Percentiles rank a stretch among this genome's conserved stretches.
phyloP scores from a whole-genome alignment of 1,140 invertebrate species.

The Drosophila ohnishii region DNA sequence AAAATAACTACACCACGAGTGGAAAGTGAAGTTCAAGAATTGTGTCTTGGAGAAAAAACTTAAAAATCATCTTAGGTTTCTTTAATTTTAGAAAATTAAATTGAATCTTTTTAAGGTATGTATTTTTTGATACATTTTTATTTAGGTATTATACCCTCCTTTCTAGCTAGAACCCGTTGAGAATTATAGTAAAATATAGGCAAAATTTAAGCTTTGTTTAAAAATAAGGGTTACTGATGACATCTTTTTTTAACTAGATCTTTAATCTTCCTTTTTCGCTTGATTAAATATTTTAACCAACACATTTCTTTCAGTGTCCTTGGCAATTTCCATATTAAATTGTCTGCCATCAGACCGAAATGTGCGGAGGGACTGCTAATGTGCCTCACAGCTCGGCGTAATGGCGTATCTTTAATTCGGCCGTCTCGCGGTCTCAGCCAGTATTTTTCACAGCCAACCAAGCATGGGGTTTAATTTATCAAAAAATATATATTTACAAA shows the following conservation, averaged over 20 bases:
- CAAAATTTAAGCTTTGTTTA: not conserved
- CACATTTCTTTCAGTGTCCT: not conserved
- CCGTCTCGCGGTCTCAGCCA: not conserved
- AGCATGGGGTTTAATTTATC: constrained; percentile 13
- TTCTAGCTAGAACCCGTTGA: not conserved
- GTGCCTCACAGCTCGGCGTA: constrained; percentile 18
- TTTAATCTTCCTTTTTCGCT: not conserved
- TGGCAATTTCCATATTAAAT: constrained; percentile 18
- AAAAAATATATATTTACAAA: constrained; percentile 14
- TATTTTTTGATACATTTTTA: not conserved
- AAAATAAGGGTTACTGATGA: not conserved
- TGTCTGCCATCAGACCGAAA: constrained; percentile 21
- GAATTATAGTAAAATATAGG: not conserved
- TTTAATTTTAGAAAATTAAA: not conserved
- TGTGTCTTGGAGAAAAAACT: too few species aligned
- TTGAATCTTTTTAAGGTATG: not conserved
- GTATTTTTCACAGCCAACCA: constrained; percentile 22
- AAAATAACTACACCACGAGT: not conserved
- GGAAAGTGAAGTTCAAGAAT: too few species aligned
- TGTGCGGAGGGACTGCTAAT: constrained; percentile 22
- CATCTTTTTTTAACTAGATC: not conserved
- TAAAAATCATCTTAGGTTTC: too few species aligned
- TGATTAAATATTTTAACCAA: not conserved
- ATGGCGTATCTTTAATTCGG: constrained; percentile 38
- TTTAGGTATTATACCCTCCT: not conserved